phyloP scores from a whole-genome alignment of 2,888 invertebrate genomes.

The Leistus spinibarbis region DNA sequence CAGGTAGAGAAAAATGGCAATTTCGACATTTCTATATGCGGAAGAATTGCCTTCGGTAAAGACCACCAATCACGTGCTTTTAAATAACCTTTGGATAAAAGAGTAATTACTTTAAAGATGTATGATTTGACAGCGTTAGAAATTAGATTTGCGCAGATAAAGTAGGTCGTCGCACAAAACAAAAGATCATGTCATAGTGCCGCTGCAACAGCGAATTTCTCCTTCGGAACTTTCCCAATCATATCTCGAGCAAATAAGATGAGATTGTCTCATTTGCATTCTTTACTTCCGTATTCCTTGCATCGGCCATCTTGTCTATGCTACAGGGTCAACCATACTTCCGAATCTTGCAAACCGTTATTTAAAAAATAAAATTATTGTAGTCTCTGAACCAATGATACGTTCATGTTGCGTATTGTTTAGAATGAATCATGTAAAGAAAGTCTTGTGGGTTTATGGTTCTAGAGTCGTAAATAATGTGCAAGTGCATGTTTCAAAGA shows the following conservation, averaged over 20 bases:
- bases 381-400: too few species aligned
- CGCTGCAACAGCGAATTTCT: neutral
- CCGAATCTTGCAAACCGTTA: too few species aligned
- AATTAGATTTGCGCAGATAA: neutral
- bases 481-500: constrained; percentile 28
- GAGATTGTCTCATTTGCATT: too few species aligned
- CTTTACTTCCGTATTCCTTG: neutral
- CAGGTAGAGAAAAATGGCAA: neutral
- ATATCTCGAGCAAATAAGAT: neutral
- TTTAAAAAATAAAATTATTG: too few species aligned
- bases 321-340: too few species aligned
- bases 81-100: neutral
- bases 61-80: too few species aligned
- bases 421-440: neutral
- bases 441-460: neutral
- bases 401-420: too few species aligned
- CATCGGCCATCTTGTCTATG: too few species aligned
- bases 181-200: neutral
- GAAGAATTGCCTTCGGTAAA: too few species aligned
- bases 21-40: neutral
- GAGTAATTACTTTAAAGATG: too few species aligned
- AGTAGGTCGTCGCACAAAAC: neutral
- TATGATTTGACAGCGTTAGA: neutral
- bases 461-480: constrained; percentile 27
- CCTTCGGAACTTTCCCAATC: neutral